Conservation (phyloP, 2,113 vertebrate genomes). For the Corapipo altera region DNA sequence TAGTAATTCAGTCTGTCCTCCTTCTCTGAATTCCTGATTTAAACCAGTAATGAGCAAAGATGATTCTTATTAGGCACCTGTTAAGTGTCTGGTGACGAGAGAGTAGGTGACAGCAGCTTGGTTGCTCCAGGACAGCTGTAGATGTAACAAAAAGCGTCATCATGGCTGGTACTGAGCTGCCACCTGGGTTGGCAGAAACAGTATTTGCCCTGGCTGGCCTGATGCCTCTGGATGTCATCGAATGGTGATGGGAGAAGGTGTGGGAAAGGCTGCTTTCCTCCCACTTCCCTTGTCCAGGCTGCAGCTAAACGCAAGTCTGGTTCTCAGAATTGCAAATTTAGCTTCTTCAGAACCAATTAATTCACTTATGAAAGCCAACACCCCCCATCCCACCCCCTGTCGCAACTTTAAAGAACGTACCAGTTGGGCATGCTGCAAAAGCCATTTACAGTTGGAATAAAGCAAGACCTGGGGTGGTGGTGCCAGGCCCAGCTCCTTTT, state of each 20-base stretch:
- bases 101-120: not conserved
- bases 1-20: slow-evolving; percentile 21
- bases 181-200: not conserved
- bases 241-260: not conserved
- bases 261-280: not conserved
- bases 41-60: not conserved
- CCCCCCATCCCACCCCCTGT: not conserved
- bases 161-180: not conserved
- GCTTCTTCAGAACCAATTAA: not conserved
- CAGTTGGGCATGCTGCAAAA: not conserved
- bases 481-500: slow-evolving; percentile 8
- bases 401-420: not conserved
- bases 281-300: not conserved
- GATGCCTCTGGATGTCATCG: accelerated
- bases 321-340: not conserved
- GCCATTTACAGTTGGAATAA: not conserved
- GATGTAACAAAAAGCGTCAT: not conserved
- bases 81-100: accelerated
- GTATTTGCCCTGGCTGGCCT: accelerated
- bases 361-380: slow-evolving; percentile 4
- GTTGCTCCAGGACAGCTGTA: not conserved
- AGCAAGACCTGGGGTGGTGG: not conserved
- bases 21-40: slow-evolving; percentile 1
- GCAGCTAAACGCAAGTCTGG: not conserved
- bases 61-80: not conserved